phyloP scores from a whole-genome alignment of 1,140 invertebrate genomes.

The Capitella teleta region DNA sequence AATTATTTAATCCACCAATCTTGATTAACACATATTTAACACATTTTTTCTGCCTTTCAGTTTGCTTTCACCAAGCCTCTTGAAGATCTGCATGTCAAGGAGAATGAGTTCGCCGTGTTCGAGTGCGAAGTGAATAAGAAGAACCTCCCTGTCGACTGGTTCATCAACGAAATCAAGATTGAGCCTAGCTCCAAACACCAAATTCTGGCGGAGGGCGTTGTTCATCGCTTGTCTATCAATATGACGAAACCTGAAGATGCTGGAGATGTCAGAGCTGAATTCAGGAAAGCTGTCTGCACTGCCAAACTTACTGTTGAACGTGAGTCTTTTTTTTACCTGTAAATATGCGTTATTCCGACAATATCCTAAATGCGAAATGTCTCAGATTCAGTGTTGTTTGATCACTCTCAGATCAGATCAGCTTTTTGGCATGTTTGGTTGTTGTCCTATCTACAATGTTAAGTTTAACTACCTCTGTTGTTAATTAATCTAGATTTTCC shows the following conservation, averaged over 20 bases:
- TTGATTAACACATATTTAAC: background rate
- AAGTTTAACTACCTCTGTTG: too few species aligned
- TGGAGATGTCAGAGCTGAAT: slow-evolving; percentile 27
- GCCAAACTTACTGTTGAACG: slow-evolving; percentile 32
- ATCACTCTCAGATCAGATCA: background rate
- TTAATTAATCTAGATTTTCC: background rate
- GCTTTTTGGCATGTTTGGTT: background rate
- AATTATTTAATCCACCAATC: background rate
- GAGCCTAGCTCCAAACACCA: slow-evolving; percentile 31
- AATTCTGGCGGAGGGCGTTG: slow-evolving; percentile 25
- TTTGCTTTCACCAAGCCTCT: slow-evolving; percentile 32
- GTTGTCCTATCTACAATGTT: too few species aligned
- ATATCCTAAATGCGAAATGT: too few species aligned
- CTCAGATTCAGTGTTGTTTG: background rate
- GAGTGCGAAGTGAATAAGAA: slow-evolving; percentile 35
- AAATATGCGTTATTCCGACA: too few species aligned
- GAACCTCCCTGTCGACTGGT: slow-evolving; percentile 33
- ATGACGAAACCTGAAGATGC: slow-evolving; percentile 29
- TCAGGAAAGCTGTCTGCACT: slow-evolving; percentile 18
- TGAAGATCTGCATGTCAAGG: slow-evolving; percentile 30
- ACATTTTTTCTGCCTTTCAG: slow-evolving; percentile 18
- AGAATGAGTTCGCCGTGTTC: slow-evolving; percentile 36
- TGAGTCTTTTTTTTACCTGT: slow-evolving; percentile 15
- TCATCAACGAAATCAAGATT: slow-evolving; percentile 25
- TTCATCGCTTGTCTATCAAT: slow-evolving; percentile 26